Conservation (phyloP, 2,888 invertebrate genomes). For the Resseliella maxima region DNA sequence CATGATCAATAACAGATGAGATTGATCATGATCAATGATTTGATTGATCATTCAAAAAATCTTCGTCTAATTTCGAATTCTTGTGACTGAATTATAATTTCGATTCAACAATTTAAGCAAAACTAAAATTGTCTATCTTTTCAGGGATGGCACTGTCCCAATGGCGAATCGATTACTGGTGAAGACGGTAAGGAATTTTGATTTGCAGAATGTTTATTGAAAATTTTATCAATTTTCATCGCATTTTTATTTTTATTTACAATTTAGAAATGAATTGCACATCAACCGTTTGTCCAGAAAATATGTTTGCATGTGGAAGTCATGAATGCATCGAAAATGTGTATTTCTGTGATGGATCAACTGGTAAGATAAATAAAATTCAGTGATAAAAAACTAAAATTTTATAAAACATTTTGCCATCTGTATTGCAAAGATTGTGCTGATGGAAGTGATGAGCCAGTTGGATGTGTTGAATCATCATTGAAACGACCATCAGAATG, state of each 20-base stretch:
- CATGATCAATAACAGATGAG: no score
- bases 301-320: constrained; percentile 74
- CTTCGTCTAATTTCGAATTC: no score
- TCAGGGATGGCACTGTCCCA: no score
- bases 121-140: no score
- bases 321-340: constrained; percentile 76
- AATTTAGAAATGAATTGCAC: not conserved
- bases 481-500: constrained; percentile 67
- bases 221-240: constrained; percentile 57
- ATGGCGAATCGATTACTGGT: constrained; percentile 72
- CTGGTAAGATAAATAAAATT: no score
- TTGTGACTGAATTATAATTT: no score
- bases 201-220: constrained; percentile 62
- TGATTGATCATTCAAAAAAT: no score
- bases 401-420: no score
- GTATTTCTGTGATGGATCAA: constrained; percentile 77
- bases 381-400: no score
- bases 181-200: constrained; percentile 67
- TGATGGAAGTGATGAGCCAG: constrained; percentile 78
- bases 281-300: constrained; percentile 62
- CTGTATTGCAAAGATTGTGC: no score
- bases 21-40: no score
- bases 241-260: constrained; percentile 58
- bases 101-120: no score
- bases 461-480: constrained; percentile 66